These are phyloP conservation scores for Capitulum mitella DNA, from an alignment of 2,888 invertebrate genomes.

Conservation along the genomic window DNA sequence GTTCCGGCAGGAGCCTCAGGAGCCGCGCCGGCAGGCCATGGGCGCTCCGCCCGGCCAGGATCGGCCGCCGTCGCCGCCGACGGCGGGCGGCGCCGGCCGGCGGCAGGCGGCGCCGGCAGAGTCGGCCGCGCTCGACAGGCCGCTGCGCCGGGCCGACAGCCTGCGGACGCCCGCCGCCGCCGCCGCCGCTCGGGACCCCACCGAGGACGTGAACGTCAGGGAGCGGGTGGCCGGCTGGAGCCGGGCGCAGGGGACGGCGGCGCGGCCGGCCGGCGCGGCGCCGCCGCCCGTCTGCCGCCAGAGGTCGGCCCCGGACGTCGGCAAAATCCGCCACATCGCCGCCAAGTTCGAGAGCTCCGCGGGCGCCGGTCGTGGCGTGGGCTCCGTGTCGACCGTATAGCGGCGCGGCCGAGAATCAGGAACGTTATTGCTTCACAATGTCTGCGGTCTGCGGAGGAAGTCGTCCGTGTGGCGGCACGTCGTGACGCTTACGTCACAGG, in stretches of 20 bases:
- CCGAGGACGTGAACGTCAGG: not conserved
- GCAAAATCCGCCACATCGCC: not conserved
- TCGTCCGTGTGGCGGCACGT: too few relatives aligned
- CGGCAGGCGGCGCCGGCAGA: too few relatives aligned
- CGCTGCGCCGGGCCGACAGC: not conserved
- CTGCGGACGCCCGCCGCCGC: not conserved
- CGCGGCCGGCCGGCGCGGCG: not conserved
- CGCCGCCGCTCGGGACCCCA: not conserved
- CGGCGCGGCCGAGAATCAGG: not conserved
- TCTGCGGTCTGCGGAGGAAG: too few relatives aligned
- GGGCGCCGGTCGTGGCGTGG: not conserved
- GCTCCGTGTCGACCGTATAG: not conserved
- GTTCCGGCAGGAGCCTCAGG: constrained; percentile 45
- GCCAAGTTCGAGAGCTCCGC: not conserved
- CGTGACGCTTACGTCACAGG: too few relatives aligned
- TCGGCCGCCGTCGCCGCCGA: too few relatives aligned
- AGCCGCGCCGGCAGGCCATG: constrained; percentile 54
- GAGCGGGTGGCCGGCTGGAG: constrained; percentile 9
- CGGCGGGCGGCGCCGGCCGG: too few relatives aligned
- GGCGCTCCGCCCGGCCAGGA: not conserved
- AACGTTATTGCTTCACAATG: too few relatives aligned
- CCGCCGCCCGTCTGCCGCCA: not conserved
- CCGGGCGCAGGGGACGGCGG: not conserved
- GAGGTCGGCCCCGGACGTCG: not conserved
- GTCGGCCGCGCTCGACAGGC: too few relatives aligned